phyloP scores from a whole-genome alignment of 2,888 invertebrate species.

The Patella pellucida region DNA sequence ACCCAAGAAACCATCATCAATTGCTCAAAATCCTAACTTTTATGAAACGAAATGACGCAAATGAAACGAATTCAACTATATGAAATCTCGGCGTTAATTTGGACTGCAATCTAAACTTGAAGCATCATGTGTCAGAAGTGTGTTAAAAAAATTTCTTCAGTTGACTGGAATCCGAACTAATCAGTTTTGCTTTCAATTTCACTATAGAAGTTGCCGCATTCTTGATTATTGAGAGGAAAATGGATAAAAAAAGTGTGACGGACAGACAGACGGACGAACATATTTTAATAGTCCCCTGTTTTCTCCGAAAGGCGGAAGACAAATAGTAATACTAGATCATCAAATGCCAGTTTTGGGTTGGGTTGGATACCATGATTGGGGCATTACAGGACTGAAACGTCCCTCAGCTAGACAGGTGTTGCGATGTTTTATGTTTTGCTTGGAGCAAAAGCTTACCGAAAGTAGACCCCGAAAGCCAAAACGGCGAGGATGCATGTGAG shows the following conservation, averaged over 20 bases:
- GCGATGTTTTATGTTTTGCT: not conserved
- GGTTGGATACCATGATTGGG: not conserved
- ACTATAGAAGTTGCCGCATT: too few species aligned
- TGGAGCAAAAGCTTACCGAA: not conserved
- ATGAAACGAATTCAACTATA: not conserved
- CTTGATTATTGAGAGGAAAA: too few species aligned
- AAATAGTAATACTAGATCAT: too few species aligned
- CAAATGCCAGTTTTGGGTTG: not conserved
- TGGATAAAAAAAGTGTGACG: too few species aligned
- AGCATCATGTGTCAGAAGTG: not conserved
- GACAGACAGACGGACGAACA: too few species aligned
- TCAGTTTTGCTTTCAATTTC: too few species aligned
- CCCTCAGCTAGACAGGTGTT: not conserved
- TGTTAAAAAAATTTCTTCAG: too few species aligned
- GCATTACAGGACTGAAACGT: not conserved
- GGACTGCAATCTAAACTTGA: not conserved
- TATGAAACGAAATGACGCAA: not conserved
- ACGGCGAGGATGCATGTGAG: too few species aligned
- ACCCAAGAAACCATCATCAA: too few species aligned
- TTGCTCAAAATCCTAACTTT: not conserved
- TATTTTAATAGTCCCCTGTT: too few species aligned
- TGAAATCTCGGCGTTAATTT: not conserved
- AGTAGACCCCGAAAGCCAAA: not conserved
- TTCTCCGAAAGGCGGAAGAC: too few species aligned
- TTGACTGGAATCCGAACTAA: too few species aligned